Evolutionary conservation across 2,113 vertebrate genomes (phyloP), one percentile per base, ranked within the genome.

Genomic region (Ranitomeya variabilis): DNA sequence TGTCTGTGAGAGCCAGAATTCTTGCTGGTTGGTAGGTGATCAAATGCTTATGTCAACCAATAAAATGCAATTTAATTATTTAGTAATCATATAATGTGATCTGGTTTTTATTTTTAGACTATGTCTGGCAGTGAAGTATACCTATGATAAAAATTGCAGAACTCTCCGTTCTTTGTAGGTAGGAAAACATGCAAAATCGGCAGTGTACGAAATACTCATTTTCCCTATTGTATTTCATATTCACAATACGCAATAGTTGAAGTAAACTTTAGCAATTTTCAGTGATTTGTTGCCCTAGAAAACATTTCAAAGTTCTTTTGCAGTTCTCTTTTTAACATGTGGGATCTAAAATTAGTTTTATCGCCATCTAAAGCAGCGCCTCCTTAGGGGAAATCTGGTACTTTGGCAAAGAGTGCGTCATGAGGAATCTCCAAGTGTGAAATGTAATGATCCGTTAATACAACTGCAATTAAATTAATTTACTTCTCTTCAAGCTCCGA

Each of bases 401-500:
- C 57, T 76, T 78, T 86, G 85, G 85, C 73, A 78, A 78, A 23
- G 57, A 86, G 8, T 7, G 74, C n/a, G 45, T 86, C 74, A 79
- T 26, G 59, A 86, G 51, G 37, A 78, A 79, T 54, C 62, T 83
- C 81, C 31, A 78, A 66, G 74, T 66, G 73, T 78, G 60, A 86
- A 64, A 86, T 78, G 54, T 86, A 86, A 86, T 78, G 74, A 86
- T 86, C 55, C 69, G 71, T 76, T 86, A 76, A 76, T 86, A 76
- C 16, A 86, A 74, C 15, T 60, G 71, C 84, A 86, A 76, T 76
- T 86, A 60, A 76, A 76, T 59, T 86, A 74, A 74, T 86, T 76
- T 76, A 77, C 84, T 86, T 60, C 52, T 86, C 84, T 62, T 76
- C 55, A 76, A 86, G 84, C 57, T 60, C 37, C 19, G 54, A 54